Conservation (phyloP, 2,888 invertebrate genomes). For the Brenthis hecate region DNA sequence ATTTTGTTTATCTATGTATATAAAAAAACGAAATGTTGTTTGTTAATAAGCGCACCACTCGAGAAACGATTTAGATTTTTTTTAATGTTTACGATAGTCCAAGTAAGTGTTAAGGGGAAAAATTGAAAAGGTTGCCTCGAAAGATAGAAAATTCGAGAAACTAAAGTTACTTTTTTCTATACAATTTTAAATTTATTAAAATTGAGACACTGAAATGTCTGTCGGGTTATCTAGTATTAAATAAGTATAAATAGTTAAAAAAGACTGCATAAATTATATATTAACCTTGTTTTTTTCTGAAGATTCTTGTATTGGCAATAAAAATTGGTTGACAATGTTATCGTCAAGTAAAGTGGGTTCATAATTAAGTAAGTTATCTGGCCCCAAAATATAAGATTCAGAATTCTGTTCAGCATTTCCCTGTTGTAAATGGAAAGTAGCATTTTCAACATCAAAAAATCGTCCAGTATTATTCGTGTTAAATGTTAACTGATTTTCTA, state of each 20-base stretch:
- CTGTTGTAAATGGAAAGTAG: constrained; percentile 39
- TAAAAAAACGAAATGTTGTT: too few relatives aligned
- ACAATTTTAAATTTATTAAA: too few relatives aligned
- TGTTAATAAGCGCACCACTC: too few relatives aligned
- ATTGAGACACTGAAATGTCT: too few relatives aligned
- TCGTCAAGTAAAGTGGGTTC: constrained; percentile 71
- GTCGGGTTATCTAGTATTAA: too few relatives aligned
- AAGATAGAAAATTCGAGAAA: too few relatives aligned
- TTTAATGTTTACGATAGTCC: too few relatives aligned
- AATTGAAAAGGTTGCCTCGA: too few relatives aligned
- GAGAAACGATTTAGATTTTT: too few relatives aligned
- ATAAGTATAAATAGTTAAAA: not conserved
- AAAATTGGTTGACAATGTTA: constrained; percentile 72
- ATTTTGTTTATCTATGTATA: too few relatives aligned
- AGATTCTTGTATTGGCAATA: constrained; percentile 62
- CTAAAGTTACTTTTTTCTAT: too few relatives aligned
- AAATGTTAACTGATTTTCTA: constrained; percentile 58
- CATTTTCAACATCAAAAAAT: constrained; percentile 58
- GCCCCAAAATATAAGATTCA: constrained; percentile 56
- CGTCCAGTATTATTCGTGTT: constrained; percentile 62
- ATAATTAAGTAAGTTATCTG: constrained; percentile 63
- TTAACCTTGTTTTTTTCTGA: constrained; percentile 52
- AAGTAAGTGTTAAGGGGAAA: too few relatives aligned
- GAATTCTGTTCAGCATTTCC: constrained; percentile 46
- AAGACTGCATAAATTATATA: constrained; percentile 1